These are phyloP conservation scores for Aplysina aerophoba DNA, from an alignment of 37 sponge, comb jelly and placozoan genomes.

Conservation along the genomic window DNA sequence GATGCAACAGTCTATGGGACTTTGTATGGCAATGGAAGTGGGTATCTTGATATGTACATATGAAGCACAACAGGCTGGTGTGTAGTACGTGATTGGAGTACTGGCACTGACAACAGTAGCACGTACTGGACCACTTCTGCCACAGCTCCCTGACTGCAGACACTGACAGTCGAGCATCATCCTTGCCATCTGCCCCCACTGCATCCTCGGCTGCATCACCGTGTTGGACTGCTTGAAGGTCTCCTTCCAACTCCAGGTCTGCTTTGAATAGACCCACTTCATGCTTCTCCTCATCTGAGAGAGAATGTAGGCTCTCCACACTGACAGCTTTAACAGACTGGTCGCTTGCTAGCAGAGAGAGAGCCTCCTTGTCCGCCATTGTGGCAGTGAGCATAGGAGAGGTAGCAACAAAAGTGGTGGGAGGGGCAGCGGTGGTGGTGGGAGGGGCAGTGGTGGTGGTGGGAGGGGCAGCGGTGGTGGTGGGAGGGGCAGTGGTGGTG, in stretches of 20 bases:
- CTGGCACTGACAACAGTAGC: neutral
- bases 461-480: neutral
- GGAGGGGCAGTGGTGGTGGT: neutral
- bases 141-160: constrained; percentile 26
- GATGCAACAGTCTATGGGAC: too few species aligned
- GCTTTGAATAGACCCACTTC: neutral
- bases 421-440: neutral
- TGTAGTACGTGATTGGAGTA: too few species aligned
- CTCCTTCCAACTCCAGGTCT: too few species aligned
- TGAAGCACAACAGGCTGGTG: too few species aligned
- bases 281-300: neutral
- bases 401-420: neutral
- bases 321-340: neutral
- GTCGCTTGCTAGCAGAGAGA: neutral
- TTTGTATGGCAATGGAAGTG: too few species aligned
- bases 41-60: too few species aligned
- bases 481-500: neutral
- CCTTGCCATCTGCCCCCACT: neutral
- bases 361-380: neutral
- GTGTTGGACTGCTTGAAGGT: neutral
- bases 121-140: constrained; percentile 10
- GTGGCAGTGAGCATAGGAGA: neutral
- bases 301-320: constrained; percentile 8
- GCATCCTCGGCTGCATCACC: neutral
- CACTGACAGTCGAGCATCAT: neutral